Conservation (phyloP, 2,888 invertebrate species). For the Lepidochitona cinerea region DNA sequence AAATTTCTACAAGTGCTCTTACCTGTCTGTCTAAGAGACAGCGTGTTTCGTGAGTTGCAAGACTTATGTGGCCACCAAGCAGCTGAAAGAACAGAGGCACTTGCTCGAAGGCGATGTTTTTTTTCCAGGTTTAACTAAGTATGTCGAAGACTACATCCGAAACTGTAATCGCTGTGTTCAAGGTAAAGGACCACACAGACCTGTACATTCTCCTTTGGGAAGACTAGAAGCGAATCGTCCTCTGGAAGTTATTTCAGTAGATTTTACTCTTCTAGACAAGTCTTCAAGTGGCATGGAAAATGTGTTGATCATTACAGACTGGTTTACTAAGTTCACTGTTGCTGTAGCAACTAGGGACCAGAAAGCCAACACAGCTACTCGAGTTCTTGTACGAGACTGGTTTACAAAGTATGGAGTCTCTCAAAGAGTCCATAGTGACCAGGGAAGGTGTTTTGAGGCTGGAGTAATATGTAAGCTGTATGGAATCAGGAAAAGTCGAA, state of each 20-base stretch:
- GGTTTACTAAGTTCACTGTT: conserved; percentile 1
- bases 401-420: conserved; percentile 22
- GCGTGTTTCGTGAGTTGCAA: neutral
- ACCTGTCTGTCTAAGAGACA: neutral
- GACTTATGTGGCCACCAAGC: neutral
- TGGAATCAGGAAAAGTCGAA: conserved; percentile 12
- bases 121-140: neutral
- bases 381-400: conserved; percentile 19
- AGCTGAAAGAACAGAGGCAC: neutral
- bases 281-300: neutral
- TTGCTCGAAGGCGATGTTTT: neutral
- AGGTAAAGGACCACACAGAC: neutral
- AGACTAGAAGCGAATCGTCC: neutral
- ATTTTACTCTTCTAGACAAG: conserved; percentile 1
- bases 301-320: neutral
- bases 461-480: conserved; percentile 19
- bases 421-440: conserved; percentile 16
- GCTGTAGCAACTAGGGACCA: conserved; percentile 22
- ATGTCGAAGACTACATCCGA: neutral
- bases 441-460: conserved; percentile 18
- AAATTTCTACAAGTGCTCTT: neutral
- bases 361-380: conserved; percentile 16
- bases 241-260: conserved; percentile 7
- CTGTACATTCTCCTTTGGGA: neutral
- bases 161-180: neutral